Percentiles rank a stretch among this genome's conserved stretches.
phyloP scores from a whole-genome alignment of 1,140 invertebrate species.

The Lepidostoma basale region DNA sequence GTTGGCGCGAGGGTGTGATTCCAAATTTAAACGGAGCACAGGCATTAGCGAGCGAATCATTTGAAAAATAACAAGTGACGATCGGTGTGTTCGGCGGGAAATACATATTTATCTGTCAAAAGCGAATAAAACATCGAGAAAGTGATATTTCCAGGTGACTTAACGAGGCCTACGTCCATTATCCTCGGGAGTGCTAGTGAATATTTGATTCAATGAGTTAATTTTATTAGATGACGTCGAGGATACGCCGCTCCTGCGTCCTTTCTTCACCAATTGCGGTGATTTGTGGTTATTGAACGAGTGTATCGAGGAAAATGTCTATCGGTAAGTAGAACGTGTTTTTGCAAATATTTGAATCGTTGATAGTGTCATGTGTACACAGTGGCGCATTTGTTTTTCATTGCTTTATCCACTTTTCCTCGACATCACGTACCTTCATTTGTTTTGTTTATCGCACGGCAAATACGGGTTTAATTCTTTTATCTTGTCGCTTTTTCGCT shows the following conservation, averaged over 20 bases:
- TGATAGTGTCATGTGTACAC: too few species aligned
- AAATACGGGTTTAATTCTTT: background rate
- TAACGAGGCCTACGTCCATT: background rate
- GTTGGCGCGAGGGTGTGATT: slow-evolving; percentile 28
- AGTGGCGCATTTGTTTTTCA: background rate
- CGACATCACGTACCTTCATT: background rate
- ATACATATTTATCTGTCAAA: slow-evolving; percentile 19
- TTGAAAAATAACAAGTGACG: slow-evolving; percentile 25
- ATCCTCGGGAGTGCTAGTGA: background rate
- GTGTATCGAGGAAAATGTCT: slow-evolving; percentile 33
- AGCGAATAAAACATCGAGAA: background rate
- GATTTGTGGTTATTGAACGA: slow-evolving; percentile 18
- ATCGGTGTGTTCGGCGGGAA: slow-evolving; percentile 14
- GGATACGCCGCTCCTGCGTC: background rate
- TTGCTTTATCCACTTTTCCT: background rate
- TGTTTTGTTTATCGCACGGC: slow-evolving; percentile 9
- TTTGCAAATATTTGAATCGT: background rate
- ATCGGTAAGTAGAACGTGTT: slow-evolving; percentile 37
- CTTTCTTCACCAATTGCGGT: slow-evolving; percentile 29
- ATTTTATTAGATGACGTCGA: slow-evolving; percentile 21
- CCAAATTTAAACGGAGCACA: slow-evolving; percentile 24
- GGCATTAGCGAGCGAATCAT: slow-evolving; percentile 12
- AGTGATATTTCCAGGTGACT: too few species aligned
- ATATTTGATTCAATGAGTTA: slow-evolving; percentile 27
- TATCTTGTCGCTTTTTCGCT: too few species aligned